A percentile compares a stretch with the other conserved stretches of the same genome.
Conservation (phyloP, 2,113 vertebrate species). For the Phoenicopterus ruber region DNA sequence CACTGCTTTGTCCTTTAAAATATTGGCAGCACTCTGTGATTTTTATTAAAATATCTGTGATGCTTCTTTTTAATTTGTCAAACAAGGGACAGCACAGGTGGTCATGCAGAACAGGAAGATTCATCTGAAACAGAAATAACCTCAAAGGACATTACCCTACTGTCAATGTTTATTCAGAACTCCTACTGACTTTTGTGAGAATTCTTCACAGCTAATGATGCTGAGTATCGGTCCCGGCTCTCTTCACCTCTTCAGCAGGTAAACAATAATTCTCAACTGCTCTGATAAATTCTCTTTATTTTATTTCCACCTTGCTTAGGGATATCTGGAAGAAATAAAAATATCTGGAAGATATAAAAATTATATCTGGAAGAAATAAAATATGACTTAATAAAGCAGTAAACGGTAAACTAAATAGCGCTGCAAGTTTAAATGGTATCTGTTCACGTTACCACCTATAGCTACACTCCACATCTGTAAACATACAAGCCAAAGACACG, state of each 20-base stretch:
- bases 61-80: constrained; percentile 28
- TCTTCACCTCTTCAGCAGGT: background rate
- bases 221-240: background rate
- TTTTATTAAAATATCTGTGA: constrained; percentile 22
- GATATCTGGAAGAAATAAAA: background rate
- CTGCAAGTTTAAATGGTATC: background rate
- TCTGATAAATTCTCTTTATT: background rate
- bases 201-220: background rate
- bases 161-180: constrained; percentile 11
- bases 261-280: background rate
- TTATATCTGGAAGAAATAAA: background rate
- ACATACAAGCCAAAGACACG: background rate
- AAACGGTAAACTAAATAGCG: background rate
- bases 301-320: background rate
- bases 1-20: background rate
- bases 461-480: background rate
- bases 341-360: background rate
- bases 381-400: background rate
- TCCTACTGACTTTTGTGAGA: background rate
- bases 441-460: background rate
- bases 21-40: background rate
- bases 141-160: constrained; percentile 7
- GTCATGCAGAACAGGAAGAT: background rate
- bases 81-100: constrained; percentile 13
- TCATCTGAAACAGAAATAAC: constrained; percentile 34